Evolutionary conservation across 53 echinoderm and acorn worm species (phyloP).

Genomic region (Hippasteria phrygiana): DNA sequence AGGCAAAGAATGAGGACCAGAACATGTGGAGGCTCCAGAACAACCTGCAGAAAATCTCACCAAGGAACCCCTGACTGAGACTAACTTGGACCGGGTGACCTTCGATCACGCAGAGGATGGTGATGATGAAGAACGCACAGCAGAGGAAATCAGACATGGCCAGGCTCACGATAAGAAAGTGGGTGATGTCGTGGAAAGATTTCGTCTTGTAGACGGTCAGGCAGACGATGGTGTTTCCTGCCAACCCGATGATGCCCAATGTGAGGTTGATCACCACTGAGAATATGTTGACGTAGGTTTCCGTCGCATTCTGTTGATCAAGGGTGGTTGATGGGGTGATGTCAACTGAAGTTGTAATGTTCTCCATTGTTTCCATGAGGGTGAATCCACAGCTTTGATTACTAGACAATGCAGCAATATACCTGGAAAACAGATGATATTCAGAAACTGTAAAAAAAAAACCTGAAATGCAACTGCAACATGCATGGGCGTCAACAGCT

Average conservation of each 20-base stretch:
- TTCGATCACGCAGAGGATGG: slow-evolving; percentile 32
- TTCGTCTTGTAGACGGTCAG: slow-evolving; percentile 18
- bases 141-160: slow-evolving; percentile 42
- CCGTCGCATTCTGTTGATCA: not conserved
- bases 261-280: slow-evolving; percentile 15
- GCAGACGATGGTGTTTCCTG: slow-evolving; percentile 34
- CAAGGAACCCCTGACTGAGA: not conserved
- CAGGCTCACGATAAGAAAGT: slow-evolving; percentile 52
- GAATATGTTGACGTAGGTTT: not conserved
- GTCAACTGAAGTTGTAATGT: not conserved
- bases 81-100: slow-evolving; percentile 27
- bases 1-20: slow-evolving; percentile 56
- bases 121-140: slow-evolving; percentile 31
- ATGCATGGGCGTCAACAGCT: no score
- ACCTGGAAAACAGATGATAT: no score
- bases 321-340: not conserved
- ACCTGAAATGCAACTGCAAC: no score
- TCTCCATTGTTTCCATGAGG: no score
- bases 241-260: slow-evolving; percentile 23
- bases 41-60: slow-evolving; percentile 49
- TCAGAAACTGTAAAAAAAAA: no score
- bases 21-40: slow-evolving; percentile 50
- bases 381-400: no score
- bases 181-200: slow-evolving; percentile 41
- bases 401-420: no score